These are phyloP conservation scores for Nomada fabriciana DNA, from an alignment of 2,888 invertebrate species.

Conservation along the genomic window DNA sequence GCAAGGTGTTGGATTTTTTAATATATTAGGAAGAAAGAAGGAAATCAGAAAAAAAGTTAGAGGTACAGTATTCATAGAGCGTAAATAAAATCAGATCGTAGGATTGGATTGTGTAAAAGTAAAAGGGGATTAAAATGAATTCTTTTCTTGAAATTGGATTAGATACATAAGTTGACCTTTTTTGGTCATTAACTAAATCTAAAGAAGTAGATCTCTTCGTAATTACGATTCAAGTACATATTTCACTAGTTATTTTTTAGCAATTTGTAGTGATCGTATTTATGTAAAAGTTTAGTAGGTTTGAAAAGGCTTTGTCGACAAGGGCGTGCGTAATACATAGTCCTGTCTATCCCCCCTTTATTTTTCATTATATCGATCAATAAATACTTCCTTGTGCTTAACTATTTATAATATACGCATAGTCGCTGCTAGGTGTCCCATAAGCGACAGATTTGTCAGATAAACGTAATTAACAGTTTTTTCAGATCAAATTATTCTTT, in stretches of 20 bases:
- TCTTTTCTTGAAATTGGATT: no score
- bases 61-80: no score
- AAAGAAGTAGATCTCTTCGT: background rate
- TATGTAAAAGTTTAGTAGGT: background rate
- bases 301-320: constrained; percentile 14
- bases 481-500: background rate
- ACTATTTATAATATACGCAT: constrained; percentile 28
- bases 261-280: background rate
- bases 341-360: constrained; percentile 18
- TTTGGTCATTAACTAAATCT: background rate
- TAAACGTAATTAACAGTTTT: constrained; percentile 10
- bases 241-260: background rate
- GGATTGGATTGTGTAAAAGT: no score
- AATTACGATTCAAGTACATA: background rate
- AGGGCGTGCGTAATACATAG: background rate
- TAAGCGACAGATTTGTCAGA: background rate
- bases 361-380: constrained; percentile 48
- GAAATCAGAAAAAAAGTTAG: no score
- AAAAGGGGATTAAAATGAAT: no score
- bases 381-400: constrained; percentile 42
- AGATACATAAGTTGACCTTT: no score
- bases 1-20: background rate
- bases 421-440: constrained; percentile 2
- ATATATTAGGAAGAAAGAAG: background rate
- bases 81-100: no score